Conservation (phyloP, 2,113 vertebrate species). For the Irena cyanogastra region DNA sequence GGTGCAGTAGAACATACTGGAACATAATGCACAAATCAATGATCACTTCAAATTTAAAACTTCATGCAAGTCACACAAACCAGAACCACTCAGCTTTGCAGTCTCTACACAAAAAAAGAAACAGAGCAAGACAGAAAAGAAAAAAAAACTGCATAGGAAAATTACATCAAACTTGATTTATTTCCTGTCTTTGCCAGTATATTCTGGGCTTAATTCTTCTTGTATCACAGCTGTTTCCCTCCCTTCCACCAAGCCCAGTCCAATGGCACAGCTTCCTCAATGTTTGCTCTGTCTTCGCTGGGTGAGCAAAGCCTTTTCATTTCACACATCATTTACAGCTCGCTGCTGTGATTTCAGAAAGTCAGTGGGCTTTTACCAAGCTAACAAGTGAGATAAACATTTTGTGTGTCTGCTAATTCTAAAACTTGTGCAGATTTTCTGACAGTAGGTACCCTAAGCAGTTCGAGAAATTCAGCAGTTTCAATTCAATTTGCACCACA, state of each 20-base stretch:
- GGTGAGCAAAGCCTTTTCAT: constrained; percentile 73
- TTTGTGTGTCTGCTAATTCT: constrained; percentile 69
- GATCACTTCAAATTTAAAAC: constrained; percentile 24
- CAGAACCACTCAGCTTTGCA: not conserved
- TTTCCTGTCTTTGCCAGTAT: not conserved
- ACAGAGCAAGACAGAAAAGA: not conserved
- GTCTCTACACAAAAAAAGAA: not conserved
- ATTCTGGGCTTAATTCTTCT: not conserved
- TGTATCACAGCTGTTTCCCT: not conserved
- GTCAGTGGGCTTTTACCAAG: constrained; percentile 70
- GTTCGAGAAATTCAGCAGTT: not conserved
- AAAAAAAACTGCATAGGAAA: not conserved
- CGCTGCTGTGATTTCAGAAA: constrained; percentile 70
- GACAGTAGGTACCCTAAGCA: constrained; percentile 53
- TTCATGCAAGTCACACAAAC: constrained; percentile 18
- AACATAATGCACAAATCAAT: constrained; percentile 32
- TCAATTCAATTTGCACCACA: not conserved
- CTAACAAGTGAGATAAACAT: constrained; percentile 78
- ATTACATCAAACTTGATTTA: not conserved
- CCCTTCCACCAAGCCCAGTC: not conserved
- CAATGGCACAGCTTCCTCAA: constrained; percentile 37
- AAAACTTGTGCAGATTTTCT: constrained; percentile 66
- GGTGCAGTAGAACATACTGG: not conserved
- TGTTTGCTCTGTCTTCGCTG: constrained; percentile 52
- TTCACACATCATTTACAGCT: constrained; percentile 79